Evolutionary conservation across 2,888 invertebrate genomes (phyloP), one percentile per base, ranked within the genome.

Genomic region (Griposia aprilina): DNA sequence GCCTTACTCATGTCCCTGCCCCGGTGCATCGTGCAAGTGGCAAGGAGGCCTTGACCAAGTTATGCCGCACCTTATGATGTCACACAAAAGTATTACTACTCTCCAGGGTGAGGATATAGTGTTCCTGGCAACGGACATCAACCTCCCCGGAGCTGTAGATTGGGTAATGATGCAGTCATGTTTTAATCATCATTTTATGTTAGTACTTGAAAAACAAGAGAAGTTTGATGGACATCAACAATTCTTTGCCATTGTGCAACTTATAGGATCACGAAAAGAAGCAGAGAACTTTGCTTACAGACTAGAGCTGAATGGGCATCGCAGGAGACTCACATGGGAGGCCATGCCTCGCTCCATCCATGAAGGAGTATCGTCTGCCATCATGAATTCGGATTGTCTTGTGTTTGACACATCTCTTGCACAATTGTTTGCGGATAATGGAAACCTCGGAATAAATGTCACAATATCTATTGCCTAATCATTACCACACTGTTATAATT

Each of bases 141-240:
- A 99, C 97, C 97, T 99, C 87, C 99, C 99, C 13, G 99, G 99
- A 80, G 99, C 99, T 55, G 99, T 99, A 17, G 99, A 99, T 95
- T 99, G 99, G 99, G 99, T 99, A 7, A 99, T 99, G 99, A 99
- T 99, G 99, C 99, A 99, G 96, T 99, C 99, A 50, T 99, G 99
- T 95, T 99, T 99, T 94, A 99, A 99, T 77, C 99, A 99, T 93
- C 99, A 99, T 95, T 99, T 99, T 93, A 99, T 99, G 99, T 97
- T 99, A 87, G 99, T 99, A 57, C 97, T 99, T 72, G 99, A 99
- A 94, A 99, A 99, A 94, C 99, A 99, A 96, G 99, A 99, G 92
- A 99, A 99, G 94, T 99, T 98, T 94, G 99, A 99, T 97, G 99
- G 99, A 1, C 99, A 99, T 93, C 99, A 99, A 91, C 99, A 99